Conservation (phyloP, 2,113 vertebrate species). For the Tupaia tana region DNA sequence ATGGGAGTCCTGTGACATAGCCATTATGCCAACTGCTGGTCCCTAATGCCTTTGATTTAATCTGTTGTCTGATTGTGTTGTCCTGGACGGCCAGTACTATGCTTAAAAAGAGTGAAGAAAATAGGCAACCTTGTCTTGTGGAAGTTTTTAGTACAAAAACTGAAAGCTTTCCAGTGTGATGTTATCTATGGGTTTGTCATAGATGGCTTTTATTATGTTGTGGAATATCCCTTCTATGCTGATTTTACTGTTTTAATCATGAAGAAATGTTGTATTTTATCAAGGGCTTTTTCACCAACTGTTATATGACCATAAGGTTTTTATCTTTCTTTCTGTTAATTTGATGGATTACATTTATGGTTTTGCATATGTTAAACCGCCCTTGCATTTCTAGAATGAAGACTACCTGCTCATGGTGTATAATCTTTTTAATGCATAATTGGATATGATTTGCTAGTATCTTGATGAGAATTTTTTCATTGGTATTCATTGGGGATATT, state of each 20-base stretch:
- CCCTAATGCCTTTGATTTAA: background rate
- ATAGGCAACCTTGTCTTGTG: background rate
- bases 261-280: conserved; percentile 38
- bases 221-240: background rate
- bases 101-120: background rate
- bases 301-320: background rate
- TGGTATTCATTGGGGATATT: background rate
- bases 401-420: background rate
- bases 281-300: background rate
- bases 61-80: background rate
- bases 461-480: background rate
- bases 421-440: background rate
- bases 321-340: conserved; percentile 4
- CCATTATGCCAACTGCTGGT: too few relatives aligned
- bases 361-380: background rate
- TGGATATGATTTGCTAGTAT: background rate
- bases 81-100: background rate
- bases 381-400: background rate
- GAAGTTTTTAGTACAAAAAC: too few relatives aligned
- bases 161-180: background rate
- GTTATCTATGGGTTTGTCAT: background rate
- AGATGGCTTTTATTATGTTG: background rate
- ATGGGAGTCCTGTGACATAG: too few relatives aligned
- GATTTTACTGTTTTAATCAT: conserved; percentile 11
- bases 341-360: background rate